phyloP scores from a whole-genome alignment of 2,797 vertebrate genomes.

The Vipera latastei region DNA sequence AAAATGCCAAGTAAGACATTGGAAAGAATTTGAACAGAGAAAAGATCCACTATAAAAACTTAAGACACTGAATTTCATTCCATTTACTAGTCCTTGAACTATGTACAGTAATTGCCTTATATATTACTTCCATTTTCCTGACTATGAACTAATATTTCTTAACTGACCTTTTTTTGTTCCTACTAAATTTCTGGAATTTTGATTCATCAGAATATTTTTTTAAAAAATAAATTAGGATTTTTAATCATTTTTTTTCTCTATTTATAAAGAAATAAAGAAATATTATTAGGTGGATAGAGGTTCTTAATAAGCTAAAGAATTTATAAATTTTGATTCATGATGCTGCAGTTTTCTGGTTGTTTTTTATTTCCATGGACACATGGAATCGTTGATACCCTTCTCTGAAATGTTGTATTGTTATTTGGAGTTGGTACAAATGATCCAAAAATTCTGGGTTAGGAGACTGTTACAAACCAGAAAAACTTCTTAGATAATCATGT shows the following conservation, averaged over 20 bases:
- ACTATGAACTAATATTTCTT: background rate
- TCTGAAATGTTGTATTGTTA: background rate
- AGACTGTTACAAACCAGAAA: background rate
- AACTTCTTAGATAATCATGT: background rate
- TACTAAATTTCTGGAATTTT: background rate
- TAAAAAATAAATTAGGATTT: background rate
- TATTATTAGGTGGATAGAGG: background rate
- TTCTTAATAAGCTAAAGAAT: background rate
- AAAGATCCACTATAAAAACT: background rate
- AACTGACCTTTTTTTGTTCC: background rate
- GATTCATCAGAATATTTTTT: background rate
- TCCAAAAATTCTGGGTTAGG: background rate
- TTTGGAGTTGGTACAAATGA: background rate
- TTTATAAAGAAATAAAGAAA: background rate
- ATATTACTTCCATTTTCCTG: background rate
- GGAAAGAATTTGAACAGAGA: background rate
- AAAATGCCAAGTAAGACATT: background rate
- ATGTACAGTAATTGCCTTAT: background rate
- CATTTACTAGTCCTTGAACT: background rate
- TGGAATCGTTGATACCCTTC: background rate
- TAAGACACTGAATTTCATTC: background rate
- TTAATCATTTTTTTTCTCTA: background rate
- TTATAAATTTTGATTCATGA: background rate
- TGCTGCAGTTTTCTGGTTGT: background rate
- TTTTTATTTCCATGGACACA: background rate